Base-by-base conservation (phyloP, 2,797 vertebrate species). In the Chromobotia macracanthus region DNA sequence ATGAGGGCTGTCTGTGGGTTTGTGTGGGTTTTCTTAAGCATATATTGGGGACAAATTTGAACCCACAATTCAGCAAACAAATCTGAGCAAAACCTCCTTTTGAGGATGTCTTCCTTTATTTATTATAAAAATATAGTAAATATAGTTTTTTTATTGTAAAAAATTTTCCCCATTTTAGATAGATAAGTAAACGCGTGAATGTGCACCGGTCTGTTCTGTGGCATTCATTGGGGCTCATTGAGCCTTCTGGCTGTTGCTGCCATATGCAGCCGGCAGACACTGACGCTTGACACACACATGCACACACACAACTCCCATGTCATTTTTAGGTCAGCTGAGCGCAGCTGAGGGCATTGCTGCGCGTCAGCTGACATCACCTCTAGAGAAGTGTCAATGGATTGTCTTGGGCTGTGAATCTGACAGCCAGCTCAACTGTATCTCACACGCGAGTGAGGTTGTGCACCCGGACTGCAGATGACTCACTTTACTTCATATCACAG, bases 191-290 rank as follows among this genome's bases (percentile, higher is more conserved):
- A 21, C 68, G 73, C 25, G 61, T 41, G 19, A 44, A 12, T 68
- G 68, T 15, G 16, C 38, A 12, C 16, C 50, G 2, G 61, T 35
- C 21, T 67, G 5, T 21, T 69, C 23, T 53, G 28, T 65, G 18
- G 13, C 51, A 72, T 80, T 31, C 85, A 83, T 89, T 11, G 41
- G 41, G 28, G 5, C 86, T 55, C 21, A 53, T 74, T 63, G 23
- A 74, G 76, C 72, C 84, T 81, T 75, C 63, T 25, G 69, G 58
- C 72, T 76, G 35, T 46, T 69, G 46, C 68, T 72, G 75, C 72
- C 73, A 77, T 83, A 82, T 82, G 66, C 44, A 74, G 65, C 60
- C 58, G 18, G 66, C 51, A 75, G 79, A 82, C 80, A 83, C 41
- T 41, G 79, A 77, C 19, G 23, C 60, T 65, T 71, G 31, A 44